phyloP scores from a whole-genome alignment of 2,113 vertebrate genomes.

The Heterotilapia buettikoferi region DNA sequence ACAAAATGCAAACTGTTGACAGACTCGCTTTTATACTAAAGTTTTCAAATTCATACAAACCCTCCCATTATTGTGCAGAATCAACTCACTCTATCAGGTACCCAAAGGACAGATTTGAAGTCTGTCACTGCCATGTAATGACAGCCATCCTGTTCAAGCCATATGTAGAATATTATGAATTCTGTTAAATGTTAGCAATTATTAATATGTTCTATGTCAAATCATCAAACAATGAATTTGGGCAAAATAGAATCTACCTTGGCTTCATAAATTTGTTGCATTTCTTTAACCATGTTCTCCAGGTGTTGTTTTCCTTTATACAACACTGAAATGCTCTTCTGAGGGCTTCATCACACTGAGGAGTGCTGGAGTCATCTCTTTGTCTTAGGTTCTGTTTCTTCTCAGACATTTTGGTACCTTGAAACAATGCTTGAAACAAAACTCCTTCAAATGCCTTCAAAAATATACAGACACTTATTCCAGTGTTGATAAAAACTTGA shows the following conservation, averaged over 20 bases:
- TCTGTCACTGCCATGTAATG: background rate
- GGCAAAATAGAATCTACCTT: background rate
- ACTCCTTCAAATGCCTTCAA: background rate
- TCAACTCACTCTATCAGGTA: background rate
- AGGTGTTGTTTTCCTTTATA: background rate
- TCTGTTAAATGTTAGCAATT: background rate
- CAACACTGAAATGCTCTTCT: background rate
- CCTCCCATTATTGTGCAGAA: background rate
- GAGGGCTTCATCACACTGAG: background rate
- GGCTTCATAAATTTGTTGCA: background rate
- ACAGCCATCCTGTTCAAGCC: background rate
- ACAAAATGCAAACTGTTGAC: background rate
- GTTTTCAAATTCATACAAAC: too few relatives aligned
- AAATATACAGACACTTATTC: background rate
- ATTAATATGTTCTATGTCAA: background rate
- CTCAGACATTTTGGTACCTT: background rate
- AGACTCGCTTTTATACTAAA: background rate
- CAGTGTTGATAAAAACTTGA: background rate
- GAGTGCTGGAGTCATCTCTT: background rate
- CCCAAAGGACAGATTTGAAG: background rate
- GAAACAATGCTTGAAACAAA: background rate
- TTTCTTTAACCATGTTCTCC: background rate
- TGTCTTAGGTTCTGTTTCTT: background rate
- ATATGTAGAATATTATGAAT: background rate
- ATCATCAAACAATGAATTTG: background rate